Evolutionary conservation across 2,113 vertebrate genomes (phyloP).

Genomic region (Camelus dromedarius): DNA sequence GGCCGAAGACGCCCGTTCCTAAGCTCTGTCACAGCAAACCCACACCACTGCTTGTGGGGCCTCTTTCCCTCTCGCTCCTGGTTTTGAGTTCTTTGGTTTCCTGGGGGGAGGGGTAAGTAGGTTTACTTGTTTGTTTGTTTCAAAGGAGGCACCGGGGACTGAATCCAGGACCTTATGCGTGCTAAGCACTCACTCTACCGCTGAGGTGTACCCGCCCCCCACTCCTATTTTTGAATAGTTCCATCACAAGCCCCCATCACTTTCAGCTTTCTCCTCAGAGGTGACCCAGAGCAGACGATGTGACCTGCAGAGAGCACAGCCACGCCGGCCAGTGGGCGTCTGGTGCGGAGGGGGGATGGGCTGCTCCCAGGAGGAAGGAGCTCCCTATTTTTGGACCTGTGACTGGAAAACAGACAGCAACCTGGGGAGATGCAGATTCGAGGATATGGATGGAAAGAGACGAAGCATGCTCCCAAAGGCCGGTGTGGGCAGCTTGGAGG

Average conservation of each 20-base stretch:
- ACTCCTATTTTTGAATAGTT: not conserved
- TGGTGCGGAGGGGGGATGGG: accelerated
- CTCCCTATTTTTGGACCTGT: accelerated
- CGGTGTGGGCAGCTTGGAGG: accelerated
- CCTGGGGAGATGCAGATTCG: not conserved
- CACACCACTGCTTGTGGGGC: accelerated
- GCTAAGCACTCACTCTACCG: no score
- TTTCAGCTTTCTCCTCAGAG: not conserved
- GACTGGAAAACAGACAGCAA: not conserved
- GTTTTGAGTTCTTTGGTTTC: no score
- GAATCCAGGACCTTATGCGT: no score
- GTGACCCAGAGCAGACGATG: not conserved
- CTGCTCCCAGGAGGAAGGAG: not conserved
- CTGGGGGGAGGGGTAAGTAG: no score
- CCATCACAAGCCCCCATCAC: accelerated
- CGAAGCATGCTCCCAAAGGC: not conserved
- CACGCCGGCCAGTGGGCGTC: accelerated
- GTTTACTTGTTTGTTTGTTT: no score
- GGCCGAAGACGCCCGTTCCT: accelerated
- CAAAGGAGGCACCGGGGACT: no score
- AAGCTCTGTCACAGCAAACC: accelerated
- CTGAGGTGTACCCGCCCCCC: no score
- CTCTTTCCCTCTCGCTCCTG: not conserved
- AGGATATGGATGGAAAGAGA: accelerated
- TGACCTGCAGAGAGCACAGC: accelerated